Conservation (phyloP, 2,113 vertebrate genomes). For the Clarias magur region DNA sequence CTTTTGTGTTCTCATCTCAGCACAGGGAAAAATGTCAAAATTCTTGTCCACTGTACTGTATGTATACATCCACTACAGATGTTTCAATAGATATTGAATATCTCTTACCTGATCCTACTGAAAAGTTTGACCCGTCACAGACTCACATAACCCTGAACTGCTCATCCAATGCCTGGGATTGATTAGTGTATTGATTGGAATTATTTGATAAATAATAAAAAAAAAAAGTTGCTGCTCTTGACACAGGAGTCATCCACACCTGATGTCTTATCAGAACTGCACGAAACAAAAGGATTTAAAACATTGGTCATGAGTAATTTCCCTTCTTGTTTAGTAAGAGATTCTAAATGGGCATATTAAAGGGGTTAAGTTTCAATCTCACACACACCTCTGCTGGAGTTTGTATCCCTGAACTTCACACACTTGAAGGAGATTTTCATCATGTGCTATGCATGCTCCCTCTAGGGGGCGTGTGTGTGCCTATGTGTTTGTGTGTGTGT, state of each 20-base stretch:
- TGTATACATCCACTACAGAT: not conserved
- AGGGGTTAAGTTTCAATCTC: not conserved
- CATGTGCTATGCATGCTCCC: not conserved
- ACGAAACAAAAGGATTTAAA: conserved; percentile 15
- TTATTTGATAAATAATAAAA: not conserved
- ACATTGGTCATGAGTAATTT: conserved; percentile 14
- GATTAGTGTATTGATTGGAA: not conserved
- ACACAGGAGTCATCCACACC: not conserved
- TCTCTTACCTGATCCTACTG: not conserved
- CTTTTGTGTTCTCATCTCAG: not conserved
- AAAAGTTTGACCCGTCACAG: not conserved
- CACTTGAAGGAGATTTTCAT: not conserved
- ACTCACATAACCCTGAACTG: not conserved
- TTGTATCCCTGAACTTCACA: not conserved
- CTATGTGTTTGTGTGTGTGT: not conserved
- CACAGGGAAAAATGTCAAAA: not conserved
- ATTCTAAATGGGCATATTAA: not conserved
- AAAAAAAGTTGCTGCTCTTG: not conserved
- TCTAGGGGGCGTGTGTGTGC: not conserved
- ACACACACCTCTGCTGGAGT: not conserved
- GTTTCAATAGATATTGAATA: not conserved
- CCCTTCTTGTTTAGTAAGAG: conserved; percentile 7
- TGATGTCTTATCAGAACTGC: not conserved
- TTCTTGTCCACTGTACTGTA: not conserved
- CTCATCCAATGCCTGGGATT: not conserved